Conservation (phyloP, 2,113 vertebrate genomes). For the Cariama cristata region DNA sequence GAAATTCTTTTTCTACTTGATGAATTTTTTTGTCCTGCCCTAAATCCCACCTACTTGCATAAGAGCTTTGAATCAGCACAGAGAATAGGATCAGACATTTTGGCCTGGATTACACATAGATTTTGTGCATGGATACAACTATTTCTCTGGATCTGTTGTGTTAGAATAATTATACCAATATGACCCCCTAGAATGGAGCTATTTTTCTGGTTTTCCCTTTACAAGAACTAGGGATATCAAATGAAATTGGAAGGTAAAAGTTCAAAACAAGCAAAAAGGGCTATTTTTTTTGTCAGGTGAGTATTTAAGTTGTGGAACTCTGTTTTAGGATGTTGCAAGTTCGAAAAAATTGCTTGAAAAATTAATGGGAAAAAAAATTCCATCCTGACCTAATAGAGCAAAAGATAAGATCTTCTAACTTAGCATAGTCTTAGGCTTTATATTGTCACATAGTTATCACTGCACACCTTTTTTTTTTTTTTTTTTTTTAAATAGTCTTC, state of each 20-base stretch:
- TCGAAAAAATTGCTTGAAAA: constrained; percentile 6
- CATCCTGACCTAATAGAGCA: background rate
- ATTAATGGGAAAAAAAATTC: background rate
- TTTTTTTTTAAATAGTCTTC: background rate
- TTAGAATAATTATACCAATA: background rate
- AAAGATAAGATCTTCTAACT: background rate
- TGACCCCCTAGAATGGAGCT: background rate
- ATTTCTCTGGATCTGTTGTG: background rate
- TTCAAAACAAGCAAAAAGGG: background rate
- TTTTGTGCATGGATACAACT: background rate
- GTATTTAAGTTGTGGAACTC: background rate
- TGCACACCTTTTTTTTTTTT: background rate
- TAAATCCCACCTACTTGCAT: background rate
- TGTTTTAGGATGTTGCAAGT: background rate
- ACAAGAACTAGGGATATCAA: background rate
- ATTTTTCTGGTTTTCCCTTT: background rate
- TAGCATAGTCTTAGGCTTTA: background rate
- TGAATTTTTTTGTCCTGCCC: background rate
- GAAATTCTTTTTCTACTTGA: background rate
- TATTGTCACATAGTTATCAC: background rate
- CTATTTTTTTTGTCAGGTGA: background rate
- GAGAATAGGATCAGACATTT: background rate
- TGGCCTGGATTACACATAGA: background rate
- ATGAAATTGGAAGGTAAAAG: background rate
- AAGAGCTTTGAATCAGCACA: background rate